A percentile compares a stretch with the other conserved stretches of the same genome.
phyloP scores from a whole-genome alignment of 2,113 vertebrate species.

The Grallaria varia region DNA sequence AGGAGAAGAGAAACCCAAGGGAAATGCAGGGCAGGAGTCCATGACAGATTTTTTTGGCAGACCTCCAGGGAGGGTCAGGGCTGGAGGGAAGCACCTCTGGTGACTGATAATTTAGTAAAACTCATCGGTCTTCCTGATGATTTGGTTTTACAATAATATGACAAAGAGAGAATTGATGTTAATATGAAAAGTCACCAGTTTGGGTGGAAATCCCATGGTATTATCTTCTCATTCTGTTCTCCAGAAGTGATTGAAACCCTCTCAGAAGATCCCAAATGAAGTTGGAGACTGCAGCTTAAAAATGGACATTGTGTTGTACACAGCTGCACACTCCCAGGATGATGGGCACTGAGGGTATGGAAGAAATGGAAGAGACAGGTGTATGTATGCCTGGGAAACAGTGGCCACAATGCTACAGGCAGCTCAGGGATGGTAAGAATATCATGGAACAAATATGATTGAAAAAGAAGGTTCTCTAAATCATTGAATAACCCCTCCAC shows the following conservation, averaged over 20 bases:
- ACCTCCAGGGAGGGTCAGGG: not conserved
- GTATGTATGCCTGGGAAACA: not conserved
- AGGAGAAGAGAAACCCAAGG: not conserved
- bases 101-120: not conserved
- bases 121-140: not conserved
- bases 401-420: not conserved
- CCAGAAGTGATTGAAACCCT: not conserved
- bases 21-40: not conserved
- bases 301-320: accelerated
- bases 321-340: not conserved
- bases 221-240: not conserved
- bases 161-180: not conserved
- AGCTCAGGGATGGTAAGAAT: not conserved
- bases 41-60: not conserved
- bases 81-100: not conserved
- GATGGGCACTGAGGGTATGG: not conserved
- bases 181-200: not conserved
- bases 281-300: not conserved
- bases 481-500: not conserved
- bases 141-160: not conserved
- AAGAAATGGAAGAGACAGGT: not conserved
- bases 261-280: not conserved
- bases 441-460: not conserved
- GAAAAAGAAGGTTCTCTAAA: not conserved
- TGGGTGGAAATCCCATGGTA: not conserved